Base-by-base conservation (phyloP, 2,888 invertebrate genomes). In the Galerucella pusilla region DNA sequence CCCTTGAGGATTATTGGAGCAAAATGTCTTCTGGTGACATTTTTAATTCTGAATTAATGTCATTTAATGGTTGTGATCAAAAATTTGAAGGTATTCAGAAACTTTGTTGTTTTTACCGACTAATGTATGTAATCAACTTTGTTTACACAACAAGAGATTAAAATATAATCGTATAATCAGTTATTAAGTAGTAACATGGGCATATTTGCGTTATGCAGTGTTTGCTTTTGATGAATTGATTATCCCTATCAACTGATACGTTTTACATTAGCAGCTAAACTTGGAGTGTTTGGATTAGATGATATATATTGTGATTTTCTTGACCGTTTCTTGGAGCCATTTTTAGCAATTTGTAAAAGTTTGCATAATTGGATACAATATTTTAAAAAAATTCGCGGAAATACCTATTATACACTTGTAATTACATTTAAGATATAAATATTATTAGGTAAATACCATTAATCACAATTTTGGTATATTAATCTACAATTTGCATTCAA, bases 141-240 rank as follows among this genome's bases (percentile, higher is more conserved):
- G 64, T 64, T 45, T 64, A 16, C 42, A 63, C 9, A 63, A 45
- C 9, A n/a, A 20, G 57, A 57, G 57, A 57, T 57, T 57, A 20
- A 57, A 57, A 57, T 20, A 20, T 57, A 57, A 20, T 57, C 57
- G 16, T 2, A 57, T 57, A 57, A 20, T 57, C 57, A 20, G 2
- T 16, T 57, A 57, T 57, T 16, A 57, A 54, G 54, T 54, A n/a
- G 49, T 49, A 52, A 7, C n/a, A 52, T n/a, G 52, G 5, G 6
- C n/a, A n/a, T 52, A 52, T 52, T 52, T 52, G n/a, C 12, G n/a
- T 52, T n/a, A 52, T 52, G 52, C n/a, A 52, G 10, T 57, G 57
- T 57, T 57, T 57, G 20, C 20, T 16, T 57, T 20, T 20, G 20
- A 20, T 10, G 16, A 16, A 57, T 20, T 57, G 57, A 57, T 57